Evolutionary conservation across 92 coral and sea anemone genomes (phyloP).

Genomic region (Plumapathes pennacea): DNA sequence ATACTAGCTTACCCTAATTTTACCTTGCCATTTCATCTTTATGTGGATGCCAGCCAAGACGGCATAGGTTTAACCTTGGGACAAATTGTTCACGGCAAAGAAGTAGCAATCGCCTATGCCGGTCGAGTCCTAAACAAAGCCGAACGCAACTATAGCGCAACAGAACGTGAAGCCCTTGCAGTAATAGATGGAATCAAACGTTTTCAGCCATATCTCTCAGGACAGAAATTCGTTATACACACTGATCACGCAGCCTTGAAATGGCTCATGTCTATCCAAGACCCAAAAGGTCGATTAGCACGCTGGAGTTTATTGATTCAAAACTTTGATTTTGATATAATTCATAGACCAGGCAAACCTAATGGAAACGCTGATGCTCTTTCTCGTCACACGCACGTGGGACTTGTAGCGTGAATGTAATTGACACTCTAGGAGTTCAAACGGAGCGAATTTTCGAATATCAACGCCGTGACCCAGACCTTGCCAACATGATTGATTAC

Average conservation of each 20-base stretch:
- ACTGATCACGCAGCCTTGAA: slow-evolving; percentile 11
- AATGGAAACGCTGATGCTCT: too few species aligned
- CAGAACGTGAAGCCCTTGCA: slow-evolving; percentile 11
- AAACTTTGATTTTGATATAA: slow-evolving; percentile 29
- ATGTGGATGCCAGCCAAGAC: slow-evolving; percentile 12
- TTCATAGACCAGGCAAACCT: too few species aligned
- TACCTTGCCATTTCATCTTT: neutral
- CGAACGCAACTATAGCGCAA: slow-evolving; percentile 17
- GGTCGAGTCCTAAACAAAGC: slow-evolving; percentile 7
- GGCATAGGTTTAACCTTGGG: slow-evolving; percentile 22
- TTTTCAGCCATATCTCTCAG: slow-evolving; percentile 6
- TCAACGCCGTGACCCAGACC: too few species aligned
- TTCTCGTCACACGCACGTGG: too few species aligned
- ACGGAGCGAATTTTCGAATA: too few species aligned
- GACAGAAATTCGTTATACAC: slow-evolving; percentile 13
- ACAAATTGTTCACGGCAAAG: slow-evolving; percentile 13
- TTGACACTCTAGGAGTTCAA: too few species aligned
- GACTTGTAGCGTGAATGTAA: too few species aligned
- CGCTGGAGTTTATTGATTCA: slow-evolving; percentile 4
- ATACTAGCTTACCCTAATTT: slow-evolving; percentile 28
- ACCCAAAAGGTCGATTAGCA: slow-evolving; percentile 13
- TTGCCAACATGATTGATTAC: too few species aligned
- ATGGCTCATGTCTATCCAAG: slow-evolving; percentile 10
- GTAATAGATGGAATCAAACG: slow-evolving; percentile 11
- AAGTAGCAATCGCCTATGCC: slow-evolving; percentile 15